Base-by-base conservation (phyloP, 1,140 invertebrate species). In the Pectinophora gossypiella region DNA sequence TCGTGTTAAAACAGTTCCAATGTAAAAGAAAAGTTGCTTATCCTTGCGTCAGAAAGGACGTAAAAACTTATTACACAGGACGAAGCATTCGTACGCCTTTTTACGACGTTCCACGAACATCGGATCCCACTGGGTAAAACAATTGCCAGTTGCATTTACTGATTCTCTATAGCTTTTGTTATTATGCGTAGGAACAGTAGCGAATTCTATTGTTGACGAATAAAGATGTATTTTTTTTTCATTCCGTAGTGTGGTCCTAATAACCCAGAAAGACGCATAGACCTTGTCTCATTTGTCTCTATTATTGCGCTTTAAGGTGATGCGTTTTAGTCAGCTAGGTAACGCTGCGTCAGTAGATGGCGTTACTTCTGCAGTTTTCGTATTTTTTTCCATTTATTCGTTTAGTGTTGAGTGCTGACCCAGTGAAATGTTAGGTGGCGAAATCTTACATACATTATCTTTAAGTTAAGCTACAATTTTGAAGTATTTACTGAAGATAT, bases 41-140 rank as follows among this genome's bases (percentile, higher is more conserved):
- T 62, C 27, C 52, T 62, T 58, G 55, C 55, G 27, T 58, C 56
- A 57, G 51, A 52, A 51, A 43, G 40, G 18, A 10, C 20, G 54
- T 62, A 62, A 62, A 62, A 62, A 62, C 51, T 62, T 62, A 62
- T 62, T 62, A 54, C 52, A 32, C 20, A 9, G 36, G 38, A 49
- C 45, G 44, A 43, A 54, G 42, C 49, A 48, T 49, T 49, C 23
- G 48, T 43, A 48, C 51, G 63, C 56, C 60, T 72, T 72, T 76
- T 70, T 70, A 74, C 66, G 54, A 45, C 56, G 53, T 78, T 80
- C 68, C 53, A 21, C 56, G 74, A 79, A 76, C 56, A 62, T 65
- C 64, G 69, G 61, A 60, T 72, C 68, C 75, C 66, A 45, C 59
- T 56, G 67, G 63, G 68, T 54, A 59, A 77, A 70, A 78, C 77